Conservation (phyloP, 2,797 vertebrate genomes). For the Protosalanx chinensis region DNA sequence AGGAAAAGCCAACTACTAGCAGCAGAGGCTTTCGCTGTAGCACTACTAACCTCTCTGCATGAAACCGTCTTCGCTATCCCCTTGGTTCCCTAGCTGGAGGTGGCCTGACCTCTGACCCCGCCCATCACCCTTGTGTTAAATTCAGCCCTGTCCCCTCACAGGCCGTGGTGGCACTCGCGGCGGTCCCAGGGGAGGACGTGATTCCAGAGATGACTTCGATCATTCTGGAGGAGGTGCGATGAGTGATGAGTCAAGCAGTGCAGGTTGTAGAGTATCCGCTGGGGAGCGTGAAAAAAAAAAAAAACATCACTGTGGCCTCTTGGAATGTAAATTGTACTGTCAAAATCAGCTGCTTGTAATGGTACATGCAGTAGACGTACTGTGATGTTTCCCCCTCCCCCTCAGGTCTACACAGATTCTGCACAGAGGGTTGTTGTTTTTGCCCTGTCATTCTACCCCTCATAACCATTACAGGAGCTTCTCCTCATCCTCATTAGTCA, state of each 20-base stretch:
- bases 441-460: not conserved
- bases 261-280: constrained; percentile 34
- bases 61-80: constrained; percentile 25
- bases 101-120: not conserved
- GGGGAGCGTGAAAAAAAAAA: not conserved
- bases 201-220: constrained; percentile 68
- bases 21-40: constrained; percentile 20
- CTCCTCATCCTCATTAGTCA: constrained; percentile 41
- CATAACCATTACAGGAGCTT: not conserved
- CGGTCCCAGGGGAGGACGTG: constrained; percentile 80
- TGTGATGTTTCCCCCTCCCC: not conserved
- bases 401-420: not conserved
- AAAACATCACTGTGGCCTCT: not conserved
- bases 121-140: constrained; percentile 46
- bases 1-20: constrained; percentile 5
- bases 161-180: constrained; percentile 82
- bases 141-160: constrained; percentile 66
- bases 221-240: constrained; percentile 72
- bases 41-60: constrained; percentile 5
- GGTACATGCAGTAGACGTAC: not conserved
- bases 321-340: not conserved
- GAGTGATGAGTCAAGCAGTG: constrained; percentile 35
- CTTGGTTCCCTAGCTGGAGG: not conserved
- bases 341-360: not conserved
- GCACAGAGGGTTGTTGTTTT: not conserved